These are phyloP conservation scores for Mesodorylaimus sp. DNA, from an alignment of 2,888 invertebrate genomes.

Conservation along the genomic window DNA sequence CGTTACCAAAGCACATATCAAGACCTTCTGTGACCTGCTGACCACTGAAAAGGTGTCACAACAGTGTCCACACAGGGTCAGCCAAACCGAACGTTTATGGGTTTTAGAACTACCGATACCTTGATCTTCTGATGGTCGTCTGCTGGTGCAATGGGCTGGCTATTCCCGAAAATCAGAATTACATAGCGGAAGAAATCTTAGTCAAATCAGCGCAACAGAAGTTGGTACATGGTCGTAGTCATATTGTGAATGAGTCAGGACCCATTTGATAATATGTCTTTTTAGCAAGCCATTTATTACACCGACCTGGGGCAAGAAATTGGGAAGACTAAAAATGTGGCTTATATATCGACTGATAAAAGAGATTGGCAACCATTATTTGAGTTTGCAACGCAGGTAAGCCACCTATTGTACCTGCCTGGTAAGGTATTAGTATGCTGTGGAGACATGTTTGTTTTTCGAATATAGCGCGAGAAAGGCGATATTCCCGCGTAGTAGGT, in stretches of 20 bases:
- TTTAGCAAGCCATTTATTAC: conserved; percentile 32
- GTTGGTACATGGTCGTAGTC: too few species aligned
- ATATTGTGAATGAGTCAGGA: too few species aligned
- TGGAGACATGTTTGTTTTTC: too few species aligned
- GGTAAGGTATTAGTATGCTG: too few species aligned
- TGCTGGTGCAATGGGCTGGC: conserved; percentile 32
- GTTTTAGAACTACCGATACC: conserved; percentile 27
- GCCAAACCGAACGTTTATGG: not conserved
- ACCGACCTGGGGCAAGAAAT: conserved; percentile 31
- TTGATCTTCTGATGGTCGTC: conserved; percentile 28
- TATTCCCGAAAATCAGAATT: conserved; percentile 31
- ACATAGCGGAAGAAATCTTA: conserved; percentile 27
- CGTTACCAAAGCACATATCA: conserved; percentile 27
- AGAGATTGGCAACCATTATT: conserved; percentile 24
- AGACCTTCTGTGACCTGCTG: conserved; percentile 28
- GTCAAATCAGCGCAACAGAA: too few species aligned
- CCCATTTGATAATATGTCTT: too few species aligned
- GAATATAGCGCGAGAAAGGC: too few species aligned
- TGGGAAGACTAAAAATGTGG: conserved; percentile 22
- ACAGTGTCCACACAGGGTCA: not conserved
- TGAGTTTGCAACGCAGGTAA: conserved; percentile 22
- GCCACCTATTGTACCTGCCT: too few species aligned
- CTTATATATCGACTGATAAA: conserved; percentile 29
- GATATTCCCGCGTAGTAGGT: too few species aligned
- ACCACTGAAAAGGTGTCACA: conserved; percentile 27